Evolutionary conservation across 2,113 vertebrate genomes (phyloP).

Genomic region (Dipodomys merriami): DNA sequence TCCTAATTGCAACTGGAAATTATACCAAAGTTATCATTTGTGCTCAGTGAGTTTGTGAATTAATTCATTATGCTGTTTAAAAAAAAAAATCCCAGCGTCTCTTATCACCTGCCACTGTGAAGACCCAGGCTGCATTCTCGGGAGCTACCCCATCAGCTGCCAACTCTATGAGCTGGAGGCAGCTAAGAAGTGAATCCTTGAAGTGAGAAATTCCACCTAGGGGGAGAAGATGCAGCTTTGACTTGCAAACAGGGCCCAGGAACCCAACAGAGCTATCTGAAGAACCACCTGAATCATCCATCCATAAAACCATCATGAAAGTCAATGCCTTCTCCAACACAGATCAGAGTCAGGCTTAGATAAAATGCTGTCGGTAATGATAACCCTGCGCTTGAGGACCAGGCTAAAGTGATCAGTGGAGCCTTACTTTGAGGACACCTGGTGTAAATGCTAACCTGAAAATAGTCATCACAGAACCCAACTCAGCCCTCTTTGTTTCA

Average conservation of each 20-base stretch:
- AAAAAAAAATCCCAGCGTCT: constrained; percentile 73
- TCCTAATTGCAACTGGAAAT: constrained; percentile 85
- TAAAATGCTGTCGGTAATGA: constrained; percentile 63
- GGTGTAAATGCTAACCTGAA: constrained; percentile 54
- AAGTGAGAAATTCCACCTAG: constrained; percentile 76
- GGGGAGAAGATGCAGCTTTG: constrained; percentile 76
- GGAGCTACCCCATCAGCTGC: constrained; percentile 60
- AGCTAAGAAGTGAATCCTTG: constrained; percentile 76
- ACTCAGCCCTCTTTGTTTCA: constrained; percentile 35
- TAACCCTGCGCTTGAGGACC: constrained; percentile 58
- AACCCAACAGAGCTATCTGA: constrained; percentile 74
- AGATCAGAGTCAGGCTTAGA: constrained; percentile 77
- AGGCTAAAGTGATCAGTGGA: constrained; percentile 56
- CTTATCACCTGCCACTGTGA: constrained; percentile 68
- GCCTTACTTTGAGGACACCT: constrained; percentile 70
- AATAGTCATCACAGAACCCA: constrained; percentile 15
- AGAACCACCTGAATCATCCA: constrained; percentile 70
- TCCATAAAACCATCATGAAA: constrained; percentile 85
- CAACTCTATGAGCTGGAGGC: constrained; percentile 77
- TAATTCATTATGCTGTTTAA: constrained; percentile 77
- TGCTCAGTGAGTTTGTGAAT: constrained; percentile 83
- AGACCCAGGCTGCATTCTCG: constrained; percentile 65
- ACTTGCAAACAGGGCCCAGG: constrained; percentile 82
- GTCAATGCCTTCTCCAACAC: constrained; percentile 77
- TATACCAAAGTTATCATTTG: constrained; percentile 83